A percentile compares a stretch with the other conserved stretches of the same genome.
phyloP scores from a whole-genome alignment of 2,113 vertebrate genomes.

The Irena cyanogastra region DNA sequence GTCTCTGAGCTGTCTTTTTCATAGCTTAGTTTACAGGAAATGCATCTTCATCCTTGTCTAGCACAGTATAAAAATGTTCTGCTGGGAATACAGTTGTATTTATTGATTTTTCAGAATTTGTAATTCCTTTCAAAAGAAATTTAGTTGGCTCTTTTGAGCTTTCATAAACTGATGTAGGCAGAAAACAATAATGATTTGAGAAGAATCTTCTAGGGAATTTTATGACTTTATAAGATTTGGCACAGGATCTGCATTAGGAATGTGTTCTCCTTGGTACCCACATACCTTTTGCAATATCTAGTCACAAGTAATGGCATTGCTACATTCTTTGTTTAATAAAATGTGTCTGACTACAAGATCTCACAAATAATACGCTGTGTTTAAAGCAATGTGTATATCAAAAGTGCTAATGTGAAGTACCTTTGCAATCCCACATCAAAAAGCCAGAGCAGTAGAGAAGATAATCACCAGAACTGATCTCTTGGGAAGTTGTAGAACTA shows the following conservation, averaged over 20 bases:
- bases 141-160: constrained; percentile 1
- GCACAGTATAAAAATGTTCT: constrained; percentile 14
- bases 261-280: not conserved
- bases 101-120: constrained; percentile 53
- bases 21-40: constrained; percentile 45
- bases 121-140: constrained; percentile 36
- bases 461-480: not conserved
- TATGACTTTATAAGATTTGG: not conserved
- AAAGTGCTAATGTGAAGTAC: not conserved
- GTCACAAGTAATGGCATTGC: not conserved
- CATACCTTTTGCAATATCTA: not conserved
- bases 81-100: constrained; percentile 36
- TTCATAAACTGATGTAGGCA: not conserved
- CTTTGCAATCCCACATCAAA: not conserved
- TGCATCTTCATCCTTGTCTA: constrained; percentile 48
- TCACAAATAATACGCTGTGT: not conserved
- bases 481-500: not conserved
- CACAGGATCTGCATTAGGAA: not conserved
- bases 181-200: not conserved
- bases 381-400: not conserved
- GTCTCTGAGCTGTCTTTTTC: constrained; percentile 46
- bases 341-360: not conserved
- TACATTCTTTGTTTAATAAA: not conserved
- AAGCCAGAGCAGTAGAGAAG: not conserved
- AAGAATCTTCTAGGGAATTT: not conserved